These are phyloP conservation scores for Cheilosia impressa DNA, from an alignment of 2,888 invertebrate genomes.

Conservation along the genomic window DNA sequence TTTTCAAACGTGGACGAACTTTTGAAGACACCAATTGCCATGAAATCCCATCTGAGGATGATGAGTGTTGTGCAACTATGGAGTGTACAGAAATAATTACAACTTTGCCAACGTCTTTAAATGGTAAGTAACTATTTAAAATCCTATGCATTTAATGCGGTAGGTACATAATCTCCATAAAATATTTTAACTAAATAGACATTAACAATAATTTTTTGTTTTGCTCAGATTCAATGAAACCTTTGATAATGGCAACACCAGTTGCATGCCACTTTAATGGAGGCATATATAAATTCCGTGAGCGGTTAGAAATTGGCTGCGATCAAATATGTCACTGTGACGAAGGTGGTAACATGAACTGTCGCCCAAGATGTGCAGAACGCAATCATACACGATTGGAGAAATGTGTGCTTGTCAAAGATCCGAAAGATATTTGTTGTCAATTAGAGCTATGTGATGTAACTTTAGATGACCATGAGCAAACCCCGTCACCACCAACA, in stretches of 20 bases:
- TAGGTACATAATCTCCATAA: background rate
- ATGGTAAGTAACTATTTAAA: slow-evolving; percentile 47
- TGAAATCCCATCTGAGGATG: slow-evolving; percentile 88
- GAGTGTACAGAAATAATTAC: slow-evolving; percentile 86
- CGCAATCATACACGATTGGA: slow-evolving; percentile 86
- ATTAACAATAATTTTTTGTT: background rate
- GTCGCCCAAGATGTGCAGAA: slow-evolving; percentile 88
- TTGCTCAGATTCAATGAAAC: background rate
- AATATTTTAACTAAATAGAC: background rate
- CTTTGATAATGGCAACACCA: slow-evolving; percentile 6
- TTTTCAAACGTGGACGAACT: slow-evolving; percentile 88
- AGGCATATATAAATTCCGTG: slow-evolving; percentile 89
- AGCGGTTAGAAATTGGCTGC: slow-evolving; percentile 92
- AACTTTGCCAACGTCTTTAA: slow-evolving; percentile 70
- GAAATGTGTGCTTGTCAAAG: slow-evolving; percentile 92
- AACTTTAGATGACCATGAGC: slow-evolving; percentile 90
- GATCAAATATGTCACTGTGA: slow-evolving; percentile 91
- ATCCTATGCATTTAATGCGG: background rate
- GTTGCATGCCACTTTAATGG: slow-evolving; percentile 84
- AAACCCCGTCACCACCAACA: slow-evolving; percentile 80
- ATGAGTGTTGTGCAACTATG: slow-evolving; percentile 89
- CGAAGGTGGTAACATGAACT: slow-evolving; percentile 89
- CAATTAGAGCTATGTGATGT: slow-evolving; percentile 94
- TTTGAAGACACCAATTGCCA: slow-evolving; percentile 89
- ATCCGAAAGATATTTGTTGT: slow-evolving; percentile 93